These are phyloP conservation scores for Aegypius monachus DNA, from an alignment of 2,113 vertebrate genomes.

Conservation along the genomic window DNA sequence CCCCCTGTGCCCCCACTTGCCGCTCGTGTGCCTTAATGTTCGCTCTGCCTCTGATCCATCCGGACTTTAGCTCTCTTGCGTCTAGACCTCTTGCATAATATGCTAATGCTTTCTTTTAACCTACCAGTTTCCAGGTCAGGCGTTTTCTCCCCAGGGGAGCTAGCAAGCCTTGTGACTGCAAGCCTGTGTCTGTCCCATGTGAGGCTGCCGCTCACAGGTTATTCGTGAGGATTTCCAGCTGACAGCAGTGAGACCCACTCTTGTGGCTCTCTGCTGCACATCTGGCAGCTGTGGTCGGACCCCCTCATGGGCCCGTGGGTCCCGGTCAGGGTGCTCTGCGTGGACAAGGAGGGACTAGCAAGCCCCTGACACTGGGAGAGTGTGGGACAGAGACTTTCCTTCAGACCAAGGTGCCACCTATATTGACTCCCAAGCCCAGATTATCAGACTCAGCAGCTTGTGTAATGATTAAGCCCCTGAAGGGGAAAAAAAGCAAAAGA, in stretches of 20 bases:
- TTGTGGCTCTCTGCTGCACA: not conserved
- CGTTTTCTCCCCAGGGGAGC: not conserved
- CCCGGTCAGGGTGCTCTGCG: fast-evolving
- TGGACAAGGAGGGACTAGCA: not conserved
- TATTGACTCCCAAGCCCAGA: not conserved
- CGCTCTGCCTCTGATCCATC: not conserved
- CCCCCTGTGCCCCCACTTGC: not conserved
- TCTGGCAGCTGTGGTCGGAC: not conserved
- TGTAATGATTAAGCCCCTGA: not conserved
- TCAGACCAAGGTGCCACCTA: not conserved
- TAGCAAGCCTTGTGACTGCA: not conserved
- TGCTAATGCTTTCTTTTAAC: not conserved
- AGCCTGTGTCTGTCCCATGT: not conserved
- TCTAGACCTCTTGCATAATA: not conserved
- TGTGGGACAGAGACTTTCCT: not conserved
- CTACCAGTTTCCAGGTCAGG: conserved; percentile 44
- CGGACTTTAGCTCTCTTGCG: fast-evolving
- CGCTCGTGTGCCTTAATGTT: not conserved
- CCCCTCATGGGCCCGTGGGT: fast-evolving
- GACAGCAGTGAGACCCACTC: not conserved
- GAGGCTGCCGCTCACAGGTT: not conserved
- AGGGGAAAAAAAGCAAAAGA: not conserved
- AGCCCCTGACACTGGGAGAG: not conserved
- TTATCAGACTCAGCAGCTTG: not conserved
- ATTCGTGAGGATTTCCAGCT: not conserved